Base-by-base conservation (phyloP, 2,797 vertebrate species). In the Melopsittacus undulatus region DNA sequence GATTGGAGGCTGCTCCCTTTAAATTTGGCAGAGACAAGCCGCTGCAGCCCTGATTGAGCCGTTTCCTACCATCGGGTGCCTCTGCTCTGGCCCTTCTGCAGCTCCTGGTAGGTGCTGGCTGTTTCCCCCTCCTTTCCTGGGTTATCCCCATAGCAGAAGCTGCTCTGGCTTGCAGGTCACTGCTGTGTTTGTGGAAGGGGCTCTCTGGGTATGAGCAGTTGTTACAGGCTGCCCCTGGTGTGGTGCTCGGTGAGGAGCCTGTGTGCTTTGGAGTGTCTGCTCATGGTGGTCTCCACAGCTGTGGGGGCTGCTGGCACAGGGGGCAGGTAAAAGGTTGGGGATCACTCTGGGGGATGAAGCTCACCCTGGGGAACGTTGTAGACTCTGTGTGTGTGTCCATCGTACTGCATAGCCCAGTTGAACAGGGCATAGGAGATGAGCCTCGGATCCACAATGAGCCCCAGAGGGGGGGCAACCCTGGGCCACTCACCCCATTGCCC, bases 261-360 rank as follows among this genome's bases (percentile, higher is more conserved):
- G 12, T 0, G 3, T 18, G 51, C 14, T 43, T 70, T 43, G 52
- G 24, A 29, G 7, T 27, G 22, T 7, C 21, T 51, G 42, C 29
- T 49, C 0, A 0, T 20, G 51, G 34, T 15, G 48, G 4, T 13
- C 76, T 36, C 7, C 49, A 5, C 9, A 30, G 42, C 14, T 26
- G 16, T 30, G 29, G 30, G 51, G 24, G 12, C 1, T n/a, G 17
- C 27, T 56, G 32, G 34, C 26, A 49, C 17, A 76, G n/a, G 32
- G 18, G 43, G 51, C 51, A 32, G 20, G 7, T 52, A 29, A 23
- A 62, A 57, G 21, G 4, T 4, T 36, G 43, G 26, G 27, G 32
- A 54, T 26, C 21, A 2, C 5, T 14, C 20, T 12, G 32, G 32
- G 52, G 43, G 42, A 11, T 43, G 19, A 51, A 73, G 23, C 4